phyloP scores from a whole-genome alignment of 1,140 invertebrate species.

The Papilio dardanus region DNA sequence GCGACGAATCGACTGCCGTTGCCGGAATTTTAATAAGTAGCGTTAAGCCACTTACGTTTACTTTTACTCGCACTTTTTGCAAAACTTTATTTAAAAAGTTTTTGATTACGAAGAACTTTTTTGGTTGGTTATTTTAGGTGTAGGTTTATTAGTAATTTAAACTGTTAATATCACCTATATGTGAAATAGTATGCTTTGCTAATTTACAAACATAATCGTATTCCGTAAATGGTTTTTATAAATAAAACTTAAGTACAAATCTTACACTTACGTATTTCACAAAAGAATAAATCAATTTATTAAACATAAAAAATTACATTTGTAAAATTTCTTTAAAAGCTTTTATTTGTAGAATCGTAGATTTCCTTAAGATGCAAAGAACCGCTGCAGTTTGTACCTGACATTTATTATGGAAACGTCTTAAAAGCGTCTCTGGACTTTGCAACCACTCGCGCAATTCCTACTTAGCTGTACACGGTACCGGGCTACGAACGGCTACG shows the following conservation, averaged over 20 bases:
- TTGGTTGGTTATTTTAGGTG: background rate
- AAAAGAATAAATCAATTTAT: background rate
- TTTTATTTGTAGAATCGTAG: slow-evolving; percentile 40
- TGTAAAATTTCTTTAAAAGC: slow-evolving; percentile 25
- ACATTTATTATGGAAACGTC: slow-evolving; percentile 75
- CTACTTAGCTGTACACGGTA: slow-evolving; percentile 66
- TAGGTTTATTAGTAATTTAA: too few relatives aligned
- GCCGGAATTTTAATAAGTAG: slow-evolving; percentile 31
- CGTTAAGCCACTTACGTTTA: slow-evolving; percentile 18
- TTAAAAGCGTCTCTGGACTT: slow-evolving; percentile 74
- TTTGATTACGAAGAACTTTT: background rate
- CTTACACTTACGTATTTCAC: background rate
- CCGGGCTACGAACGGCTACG: slow-evolving; percentile 43
- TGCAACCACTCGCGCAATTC: slow-evolving; percentile 70
- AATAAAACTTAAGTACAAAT: background rate
- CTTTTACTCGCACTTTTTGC: background rate
- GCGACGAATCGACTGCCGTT: slow-evolving; percentile 30
- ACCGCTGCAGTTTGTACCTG: slow-evolving; percentile 53
- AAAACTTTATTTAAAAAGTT: background rate
- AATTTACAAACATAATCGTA: background rate
- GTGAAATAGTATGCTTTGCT: background rate
- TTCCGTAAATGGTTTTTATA: background rate
- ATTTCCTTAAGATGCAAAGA: slow-evolving; percentile 47
- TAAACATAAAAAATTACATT: background rate
- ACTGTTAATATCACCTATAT: background rate